Evolutionary conservation across 53 echinoderm and acorn worm species (phyloP).

Genomic region (Holothuria leucospilota): DNA sequence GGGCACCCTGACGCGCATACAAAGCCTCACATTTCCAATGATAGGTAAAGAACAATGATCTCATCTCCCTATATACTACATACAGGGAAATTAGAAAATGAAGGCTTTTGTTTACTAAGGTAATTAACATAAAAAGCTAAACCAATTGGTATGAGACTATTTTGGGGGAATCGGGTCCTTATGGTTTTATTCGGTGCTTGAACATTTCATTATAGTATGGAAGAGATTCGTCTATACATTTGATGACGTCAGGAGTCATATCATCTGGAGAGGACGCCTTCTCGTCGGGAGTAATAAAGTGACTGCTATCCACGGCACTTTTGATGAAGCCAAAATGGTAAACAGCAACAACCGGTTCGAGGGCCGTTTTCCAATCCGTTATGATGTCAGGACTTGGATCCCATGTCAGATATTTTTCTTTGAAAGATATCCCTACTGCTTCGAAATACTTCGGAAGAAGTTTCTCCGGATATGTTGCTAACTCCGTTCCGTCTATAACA

Average conservation of each 20-base stretch:
- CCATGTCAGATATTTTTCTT: not conserved
- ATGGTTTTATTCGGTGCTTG: not conserved
- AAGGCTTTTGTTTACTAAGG: too few species aligned
- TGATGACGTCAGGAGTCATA: not conserved
- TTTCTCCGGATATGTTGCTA: too few species aligned
- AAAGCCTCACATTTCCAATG: too few species aligned
- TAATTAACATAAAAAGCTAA: too few species aligned
- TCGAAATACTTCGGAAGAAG: too few species aligned
- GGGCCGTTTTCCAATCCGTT: not conserved
- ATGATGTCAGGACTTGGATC: not conserved
- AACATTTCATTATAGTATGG: slow-evolving; percentile 1
- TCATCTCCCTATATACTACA: too few species aligned
- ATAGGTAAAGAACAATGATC: too few species aligned
- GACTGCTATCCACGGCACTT: not conserved
- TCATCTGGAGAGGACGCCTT: not conserved
- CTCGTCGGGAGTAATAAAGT: not conserved
- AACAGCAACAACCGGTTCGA: not conserved
- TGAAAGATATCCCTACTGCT: not conserved
- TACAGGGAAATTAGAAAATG: too few species aligned
- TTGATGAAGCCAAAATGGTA: not conserved
- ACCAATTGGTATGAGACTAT: too few species aligned
- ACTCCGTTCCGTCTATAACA: not conserved
- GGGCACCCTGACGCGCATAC: too few species aligned
- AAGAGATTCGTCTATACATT: not conserved
- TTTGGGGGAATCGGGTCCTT: too few species aligned